A percentile compares a stretch with the other conserved stretches of the same genome.
Conservation (phyloP, 2,888 invertebrate genomes). For the Drosophila flavopinicola region DNA sequence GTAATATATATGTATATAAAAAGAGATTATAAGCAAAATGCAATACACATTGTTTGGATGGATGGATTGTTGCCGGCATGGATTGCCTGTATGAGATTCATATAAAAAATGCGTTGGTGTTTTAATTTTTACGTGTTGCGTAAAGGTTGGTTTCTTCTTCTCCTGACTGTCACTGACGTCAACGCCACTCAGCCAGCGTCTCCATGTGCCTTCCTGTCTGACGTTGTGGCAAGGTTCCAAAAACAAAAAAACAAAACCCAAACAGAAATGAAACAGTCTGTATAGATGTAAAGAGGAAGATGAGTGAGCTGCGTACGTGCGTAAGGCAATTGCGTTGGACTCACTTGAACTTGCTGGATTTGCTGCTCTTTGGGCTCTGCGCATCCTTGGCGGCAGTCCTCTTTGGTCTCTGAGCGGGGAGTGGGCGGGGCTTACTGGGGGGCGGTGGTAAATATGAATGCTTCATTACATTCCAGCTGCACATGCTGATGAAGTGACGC, state of each 20-base stretch:
- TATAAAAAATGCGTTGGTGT: conserved; percentile 74
- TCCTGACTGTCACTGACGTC: conserved; percentile 41
- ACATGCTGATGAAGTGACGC: conserved; percentile 29
- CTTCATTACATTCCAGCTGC: conserved; percentile 54
- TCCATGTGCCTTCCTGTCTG: conserved; percentile 47
- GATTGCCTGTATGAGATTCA: conserved; percentile 51
- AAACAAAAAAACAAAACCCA: conserved; percentile 18
- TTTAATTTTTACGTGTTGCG: conserved; percentile 75
- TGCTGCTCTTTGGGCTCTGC: conserved; percentile 19
- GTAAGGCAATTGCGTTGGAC: conserved; percentile 72
- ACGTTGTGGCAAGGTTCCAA: conserved; percentile 45
- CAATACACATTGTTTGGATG: conserved; percentile 68
- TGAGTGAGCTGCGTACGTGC: conserved; percentile 75
- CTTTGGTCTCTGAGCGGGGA: conserved; percentile 32
- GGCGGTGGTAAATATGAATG: conserved; percentile 26
- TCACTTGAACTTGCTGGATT: conserved; percentile 51
- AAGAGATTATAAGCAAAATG: conserved; percentile 77
- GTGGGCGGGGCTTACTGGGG: background rate
- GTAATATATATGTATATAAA: too few relatives aligned
- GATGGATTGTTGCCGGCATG: conserved; percentile 14
- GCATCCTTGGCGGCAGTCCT: conserved; percentile 45
- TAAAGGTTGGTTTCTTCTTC: conserved; percentile 49
- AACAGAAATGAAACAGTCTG: conserved; percentile 19
- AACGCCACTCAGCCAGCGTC: conserved; percentile 14
- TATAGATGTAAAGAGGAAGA: conserved; percentile 61